Percentiles rank a stretch among this genome's conserved stretches.
These are phyloP conservation scores for Meriones unguiculatus DNA, from an alignment of 2,113 vertebrate genomes.

Conservation along the genomic window DNA sequence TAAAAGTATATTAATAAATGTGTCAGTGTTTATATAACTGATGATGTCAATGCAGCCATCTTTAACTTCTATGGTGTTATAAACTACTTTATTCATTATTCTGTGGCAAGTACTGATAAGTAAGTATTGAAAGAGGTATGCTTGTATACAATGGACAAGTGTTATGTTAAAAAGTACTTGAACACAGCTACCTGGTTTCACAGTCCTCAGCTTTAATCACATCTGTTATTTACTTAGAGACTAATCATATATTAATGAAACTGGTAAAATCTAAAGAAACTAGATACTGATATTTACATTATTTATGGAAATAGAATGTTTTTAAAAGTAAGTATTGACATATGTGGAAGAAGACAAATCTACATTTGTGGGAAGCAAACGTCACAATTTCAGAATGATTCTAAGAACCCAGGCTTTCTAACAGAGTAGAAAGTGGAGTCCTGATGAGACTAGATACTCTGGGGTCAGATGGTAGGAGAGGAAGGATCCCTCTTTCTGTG, in stretches of 20 bases:
- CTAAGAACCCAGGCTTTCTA: background rate
- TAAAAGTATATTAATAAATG: background rate
- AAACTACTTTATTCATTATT: background rate
- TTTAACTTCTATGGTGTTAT: background rate
- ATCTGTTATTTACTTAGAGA: background rate
- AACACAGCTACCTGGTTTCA: background rate
- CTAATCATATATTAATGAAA: background rate
- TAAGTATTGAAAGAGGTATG: background rate
- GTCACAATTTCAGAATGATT: background rate
- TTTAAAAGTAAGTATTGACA: accelerated
- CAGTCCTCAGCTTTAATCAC: background rate
- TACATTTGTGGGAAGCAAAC: background rate
- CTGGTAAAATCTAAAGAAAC: background rate
- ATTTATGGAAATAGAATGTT: background rate
- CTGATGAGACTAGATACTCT: too few relatives aligned
- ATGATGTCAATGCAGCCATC: background rate
- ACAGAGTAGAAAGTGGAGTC: background rate
- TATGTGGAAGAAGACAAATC: background rate
- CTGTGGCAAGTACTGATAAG: background rate
- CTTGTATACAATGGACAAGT: background rate
- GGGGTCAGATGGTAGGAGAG: too few relatives aligned
- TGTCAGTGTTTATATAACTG: background rate
- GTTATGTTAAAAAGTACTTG: background rate
- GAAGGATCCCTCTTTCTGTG: too few relatives aligned
- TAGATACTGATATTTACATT: background rate